phyloP scores from a whole-genome alignment of 2,888 invertebrate species.

The Eupeodes latifasciatus region DNA sequence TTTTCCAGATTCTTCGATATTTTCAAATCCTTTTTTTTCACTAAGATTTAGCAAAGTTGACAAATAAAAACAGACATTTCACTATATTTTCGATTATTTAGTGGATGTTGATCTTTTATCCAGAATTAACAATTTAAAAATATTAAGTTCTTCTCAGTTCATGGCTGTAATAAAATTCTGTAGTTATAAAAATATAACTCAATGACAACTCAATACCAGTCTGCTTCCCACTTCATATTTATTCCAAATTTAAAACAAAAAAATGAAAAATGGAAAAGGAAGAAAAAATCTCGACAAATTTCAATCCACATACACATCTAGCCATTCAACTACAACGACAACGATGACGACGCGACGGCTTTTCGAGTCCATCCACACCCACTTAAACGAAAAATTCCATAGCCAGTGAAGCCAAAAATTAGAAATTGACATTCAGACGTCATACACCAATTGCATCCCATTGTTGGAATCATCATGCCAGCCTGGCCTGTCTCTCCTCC shows the following conservation, averaged over 20 bases:
- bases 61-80: no score
- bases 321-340: background rate
- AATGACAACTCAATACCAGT: conserved; percentile 47
- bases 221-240: conserved; percentile 27
- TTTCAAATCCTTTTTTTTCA: no score
- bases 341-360: conserved; percentile 4
- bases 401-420: conserved; percentile 69
- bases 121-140: background rate
- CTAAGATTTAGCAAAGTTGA: no score
- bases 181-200: conserved; percentile 1
- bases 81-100: no score
- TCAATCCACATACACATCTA: conserved; percentile 4
- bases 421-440: conserved; percentile 73
- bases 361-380: conserved; percentile 45
- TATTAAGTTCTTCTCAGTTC: conserved; percentile 21
- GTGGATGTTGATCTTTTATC: background rate
- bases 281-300: conserved; percentile 24
- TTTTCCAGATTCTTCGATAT: no score
- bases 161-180: conserved; percentile 17
- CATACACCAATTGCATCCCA: conserved; percentile 70
- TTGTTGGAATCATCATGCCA: conserved; percentile 15
- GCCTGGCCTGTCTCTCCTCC: background rate
- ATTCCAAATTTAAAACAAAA: conserved; percentile 23
- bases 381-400: conserved; percentile 61
- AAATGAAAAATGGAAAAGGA: background rate